phyloP scores from a whole-genome alignment of 2,113 vertebrate species.

The Caloenas nicobarica region DNA sequence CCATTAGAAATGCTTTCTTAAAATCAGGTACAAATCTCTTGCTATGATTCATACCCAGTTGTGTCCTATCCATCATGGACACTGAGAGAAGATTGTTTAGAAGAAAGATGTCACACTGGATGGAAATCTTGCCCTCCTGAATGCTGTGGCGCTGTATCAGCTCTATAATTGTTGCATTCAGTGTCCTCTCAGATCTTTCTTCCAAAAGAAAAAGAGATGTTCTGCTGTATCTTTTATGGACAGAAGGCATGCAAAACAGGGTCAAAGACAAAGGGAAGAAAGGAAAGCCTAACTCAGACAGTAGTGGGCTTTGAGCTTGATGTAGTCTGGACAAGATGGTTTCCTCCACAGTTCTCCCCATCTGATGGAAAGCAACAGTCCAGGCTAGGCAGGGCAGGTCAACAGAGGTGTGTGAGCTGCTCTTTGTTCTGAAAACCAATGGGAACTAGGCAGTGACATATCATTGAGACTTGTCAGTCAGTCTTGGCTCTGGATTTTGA shows the following conservation, averaged over 20 bases:
- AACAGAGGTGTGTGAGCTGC: not conserved
- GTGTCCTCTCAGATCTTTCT: not conserved
- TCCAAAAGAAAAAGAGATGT: not conserved
- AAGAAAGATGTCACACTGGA: not conserved
- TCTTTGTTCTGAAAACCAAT: not conserved
- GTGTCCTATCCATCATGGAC: not conserved
- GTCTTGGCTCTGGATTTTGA: not conserved
- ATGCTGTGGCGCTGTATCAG: not conserved
- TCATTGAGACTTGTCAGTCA: rapidly evolving
- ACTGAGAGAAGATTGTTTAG: not conserved
- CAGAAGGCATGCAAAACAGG: not conserved
- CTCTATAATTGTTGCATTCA: not conserved
- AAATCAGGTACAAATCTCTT: not conserved
- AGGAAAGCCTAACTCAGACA: not conserved
- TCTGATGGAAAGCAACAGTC: not conserved
- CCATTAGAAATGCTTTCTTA: not conserved
- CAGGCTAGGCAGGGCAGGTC: not conserved
- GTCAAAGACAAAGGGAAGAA: not conserved
- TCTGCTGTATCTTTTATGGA: not conserved
- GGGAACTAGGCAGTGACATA: not conserved
- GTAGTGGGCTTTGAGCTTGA: not conserved
- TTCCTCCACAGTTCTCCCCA: not conserved
- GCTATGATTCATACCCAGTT: not conserved
- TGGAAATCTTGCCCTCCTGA: not conserved
- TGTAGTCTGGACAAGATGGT: not conserved